phyloP scores from a whole-genome alignment of 2,797 vertebrate species.

The Enteromius anoplus region DNA sequence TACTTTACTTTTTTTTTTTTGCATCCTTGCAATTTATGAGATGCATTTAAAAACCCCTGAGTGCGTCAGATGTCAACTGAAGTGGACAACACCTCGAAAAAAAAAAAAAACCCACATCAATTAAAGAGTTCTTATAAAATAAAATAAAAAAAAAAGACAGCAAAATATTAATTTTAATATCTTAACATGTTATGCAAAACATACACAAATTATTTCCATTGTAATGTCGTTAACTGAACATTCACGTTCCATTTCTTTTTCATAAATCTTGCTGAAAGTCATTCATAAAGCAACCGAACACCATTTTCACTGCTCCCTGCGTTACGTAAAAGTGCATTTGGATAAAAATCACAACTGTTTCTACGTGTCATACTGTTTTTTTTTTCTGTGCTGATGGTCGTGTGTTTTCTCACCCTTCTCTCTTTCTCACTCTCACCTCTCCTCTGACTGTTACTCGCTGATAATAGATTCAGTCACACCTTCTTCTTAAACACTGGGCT shows the following conservation, averaged over 20 bases:
- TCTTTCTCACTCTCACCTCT: conserved; percentile 46
- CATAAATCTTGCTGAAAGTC: conserved; percentile 5
- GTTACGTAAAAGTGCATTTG: neutral
- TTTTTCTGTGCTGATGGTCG: conserved; percentile 27
- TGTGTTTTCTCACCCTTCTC: conserved; percentile 39
- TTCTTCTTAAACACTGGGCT: conserved; percentile 32
- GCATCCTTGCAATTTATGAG: conserved; percentile 44
- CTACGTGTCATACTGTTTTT: neutral
- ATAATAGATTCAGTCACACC: conserved; percentile 48
- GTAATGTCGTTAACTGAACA: neutral
- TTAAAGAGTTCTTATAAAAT: neutral
- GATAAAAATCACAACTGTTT: conserved; percentile 25
- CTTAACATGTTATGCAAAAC: conserved; percentile 10
- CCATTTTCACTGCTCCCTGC: neutral
- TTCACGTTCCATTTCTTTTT: neutral
- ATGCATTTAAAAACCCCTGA: conserved; percentile 41
- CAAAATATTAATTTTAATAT: neutral
- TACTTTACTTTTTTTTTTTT: conserved; percentile 68
- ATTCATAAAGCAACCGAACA: conserved; percentile 5
- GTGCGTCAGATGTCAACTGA: conserved; percentile 5
- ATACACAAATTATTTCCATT: neutral
- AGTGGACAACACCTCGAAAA: neutral
- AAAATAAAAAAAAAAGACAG: too few relatives aligned
- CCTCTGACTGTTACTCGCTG: conserved; percentile 40
- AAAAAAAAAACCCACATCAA: neutral